Base-by-base conservation (phyloP, 2,113 vertebrate species). In the Charina bottae region DNA sequence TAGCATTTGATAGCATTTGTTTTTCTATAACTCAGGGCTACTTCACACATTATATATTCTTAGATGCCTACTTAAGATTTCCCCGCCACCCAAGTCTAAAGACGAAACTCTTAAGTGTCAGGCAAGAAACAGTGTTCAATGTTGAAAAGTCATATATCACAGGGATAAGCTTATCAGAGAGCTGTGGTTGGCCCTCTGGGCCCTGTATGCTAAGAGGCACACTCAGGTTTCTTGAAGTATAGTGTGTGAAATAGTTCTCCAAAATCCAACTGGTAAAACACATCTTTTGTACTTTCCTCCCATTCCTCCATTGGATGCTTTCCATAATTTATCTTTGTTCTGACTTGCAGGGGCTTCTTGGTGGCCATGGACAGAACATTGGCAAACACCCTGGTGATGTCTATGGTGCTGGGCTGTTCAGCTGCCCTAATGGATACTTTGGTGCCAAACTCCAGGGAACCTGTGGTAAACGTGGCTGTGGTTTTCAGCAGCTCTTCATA, bases 321-420 rank as follows among this genome's bases (percentile, higher is more conserved):
- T 94, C 62, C 92, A n/a, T n/a, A 33, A n/a, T 95, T 92, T 95
- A 7, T 13, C 96, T 85, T 83, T 89, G 64, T 91, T 94, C 87
- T 96, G 93, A 94, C 62, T 92, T 7, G 2, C 97, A 99, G 99
- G 98, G 97, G 97, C 97, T 97, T 93, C 96, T 97, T 92, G 95
- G 98, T 97, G 98, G 99, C 98, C 98, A 99, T 99, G 99, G 98
- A 98, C 97, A 97, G 98, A 97, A 97, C 95, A 97, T 97, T 97
- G 96, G 98, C 93, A 24, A 97, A 96, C 46, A 59, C 98, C 96
- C 98, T 99, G 97, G 97, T 98, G 94, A 97, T 98, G 96, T 97
- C 97, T 91, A 91, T 98, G 93, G 98, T 99, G 97, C 96, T 98
- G 46, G 95, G 98, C 96, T 97, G 97, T 97, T 98, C 96, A 90